Conservation (phyloP, 2,888 invertebrate species). For the Salpingus planirostris region DNA sequence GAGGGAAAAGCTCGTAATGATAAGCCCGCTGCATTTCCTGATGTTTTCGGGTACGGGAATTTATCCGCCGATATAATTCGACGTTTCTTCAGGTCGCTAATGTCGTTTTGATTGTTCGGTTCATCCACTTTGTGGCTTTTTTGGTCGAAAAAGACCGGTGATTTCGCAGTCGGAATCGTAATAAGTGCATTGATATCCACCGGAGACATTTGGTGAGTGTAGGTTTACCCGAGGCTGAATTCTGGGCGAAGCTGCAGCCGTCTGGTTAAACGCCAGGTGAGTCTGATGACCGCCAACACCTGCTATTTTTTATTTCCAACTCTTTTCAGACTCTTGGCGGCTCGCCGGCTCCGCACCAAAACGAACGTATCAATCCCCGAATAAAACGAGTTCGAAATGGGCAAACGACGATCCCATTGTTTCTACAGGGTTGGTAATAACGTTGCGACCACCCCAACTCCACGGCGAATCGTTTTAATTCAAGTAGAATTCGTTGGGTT, state of each 20-base stretch:
- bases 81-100: too few relatives aligned
- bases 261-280: slow-evolving; percentile 19
- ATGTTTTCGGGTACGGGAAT: too few relatives aligned
- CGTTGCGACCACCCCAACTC: slow-evolving; percentile 7
- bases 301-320: slow-evolving; percentile 23
- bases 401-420: too few relatives aligned
- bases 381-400: too few relatives aligned
- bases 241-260: slow-evolving; percentile 1
- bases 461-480: slow-evolving; percentile 10
- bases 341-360: too few relatives aligned
- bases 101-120: neutral
- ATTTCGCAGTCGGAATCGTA: neutral
- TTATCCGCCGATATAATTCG: too few relatives aligned
- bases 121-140: neutral
- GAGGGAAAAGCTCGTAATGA: too few relatives aligned
- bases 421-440: too few relatives aligned
- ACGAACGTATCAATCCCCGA: too few relatives aligned
- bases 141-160: neutral
- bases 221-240: neutral
- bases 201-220: neutral
- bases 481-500: slow-evolving; percentile 18
- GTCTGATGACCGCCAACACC: slow-evolving; percentile 21
- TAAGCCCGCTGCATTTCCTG: too few relatives aligned
- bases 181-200: neutral
- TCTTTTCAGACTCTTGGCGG: too few relatives aligned